phyloP scores from a whole-genome alignment of 2,888 invertebrate species.

The Xanthorhoe spadicearia region DNA sequence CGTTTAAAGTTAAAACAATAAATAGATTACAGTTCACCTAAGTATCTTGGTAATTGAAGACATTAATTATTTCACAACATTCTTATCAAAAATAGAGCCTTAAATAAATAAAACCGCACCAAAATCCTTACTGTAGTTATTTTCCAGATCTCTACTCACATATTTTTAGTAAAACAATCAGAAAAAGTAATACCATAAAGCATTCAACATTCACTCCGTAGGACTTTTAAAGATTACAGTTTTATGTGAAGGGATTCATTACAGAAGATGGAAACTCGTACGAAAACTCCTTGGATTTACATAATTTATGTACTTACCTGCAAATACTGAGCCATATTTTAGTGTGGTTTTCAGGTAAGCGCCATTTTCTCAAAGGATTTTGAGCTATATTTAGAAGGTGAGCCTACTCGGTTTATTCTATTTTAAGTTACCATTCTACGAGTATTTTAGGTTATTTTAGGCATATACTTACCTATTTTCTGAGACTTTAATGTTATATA shows the following conservation, averaged over 20 bases:
- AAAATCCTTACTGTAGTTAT: too few relatives aligned
- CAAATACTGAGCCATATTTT: slow-evolving; percentile 20
- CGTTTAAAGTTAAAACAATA: too few relatives aligned
- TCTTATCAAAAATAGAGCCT: too few relatives aligned
- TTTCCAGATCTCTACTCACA: too few relatives aligned
- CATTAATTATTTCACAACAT: too few relatives aligned
- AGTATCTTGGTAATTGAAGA: too few relatives aligned
- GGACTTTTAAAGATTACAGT: slow-evolving; percentile 49
- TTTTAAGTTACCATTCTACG: too few relatives aligned
- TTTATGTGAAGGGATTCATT: slow-evolving; percentile 59
- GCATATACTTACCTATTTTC: not conserved
- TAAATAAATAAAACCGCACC: too few relatives aligned
- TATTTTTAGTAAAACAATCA: not conserved
- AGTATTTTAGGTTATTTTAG: too few relatives aligned
- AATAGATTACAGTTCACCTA: too few relatives aligned
- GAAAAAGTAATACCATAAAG: not conserved
- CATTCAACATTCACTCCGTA: slow-evolving; percentile 4
- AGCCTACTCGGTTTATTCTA: not conserved
- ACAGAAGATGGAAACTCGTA: slow-evolving; percentile 53
- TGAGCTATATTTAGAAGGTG: not conserved
- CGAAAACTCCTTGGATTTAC: slow-evolving; percentile 53
- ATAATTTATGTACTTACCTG: slow-evolving; percentile 53
- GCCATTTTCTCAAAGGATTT: slow-evolving; percentile 15
- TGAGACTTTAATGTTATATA: too few relatives aligned
- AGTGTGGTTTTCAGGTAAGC: slow-evolving; percentile 19